Conservation (phyloP, 2,113 vertebrate species). For the Pollimyrus isidori region DNA sequence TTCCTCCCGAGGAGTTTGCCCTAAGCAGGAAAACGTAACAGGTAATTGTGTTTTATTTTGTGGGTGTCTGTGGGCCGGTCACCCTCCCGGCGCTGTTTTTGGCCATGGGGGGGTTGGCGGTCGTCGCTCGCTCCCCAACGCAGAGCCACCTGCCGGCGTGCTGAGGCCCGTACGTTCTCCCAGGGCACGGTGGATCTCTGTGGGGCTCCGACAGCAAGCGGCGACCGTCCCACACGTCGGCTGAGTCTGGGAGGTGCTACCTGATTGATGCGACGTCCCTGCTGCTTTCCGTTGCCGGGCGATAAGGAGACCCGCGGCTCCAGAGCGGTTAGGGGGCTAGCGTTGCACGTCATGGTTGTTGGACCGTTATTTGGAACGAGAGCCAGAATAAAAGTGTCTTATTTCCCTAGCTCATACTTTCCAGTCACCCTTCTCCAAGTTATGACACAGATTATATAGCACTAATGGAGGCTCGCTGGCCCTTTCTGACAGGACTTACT, state of each 20-base stretch:
- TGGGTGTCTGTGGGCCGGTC: background rate
- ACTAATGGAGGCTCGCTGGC: background rate
- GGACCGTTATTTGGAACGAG: background rate
- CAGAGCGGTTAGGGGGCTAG: background rate
- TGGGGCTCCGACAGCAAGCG: background rate
- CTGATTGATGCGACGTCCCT: background rate
- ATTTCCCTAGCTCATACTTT: background rate
- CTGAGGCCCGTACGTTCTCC: too few species aligned
- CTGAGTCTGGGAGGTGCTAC: background rate
- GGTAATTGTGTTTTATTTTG: conserved; percentile 67
- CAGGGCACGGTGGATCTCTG: background rate
- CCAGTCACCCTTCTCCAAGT: background rate
- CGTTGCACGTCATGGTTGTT: background rate
- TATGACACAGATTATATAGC: background rate
- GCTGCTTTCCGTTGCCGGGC: background rate
- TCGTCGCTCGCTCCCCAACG: background rate
- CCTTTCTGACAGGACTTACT: background rate
- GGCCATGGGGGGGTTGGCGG: background rate
- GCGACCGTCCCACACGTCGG: background rate
- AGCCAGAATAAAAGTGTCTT: background rate
- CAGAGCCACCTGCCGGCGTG: background rate
- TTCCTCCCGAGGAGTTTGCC: conserved; percentile 95
- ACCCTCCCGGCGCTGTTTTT: background rate
- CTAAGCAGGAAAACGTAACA: conserved; percentile 96
- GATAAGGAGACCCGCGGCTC: background rate